phyloP scores from a whole-genome alignment of 2,797 vertebrate genomes.

The Paguma larvata region DNA sequence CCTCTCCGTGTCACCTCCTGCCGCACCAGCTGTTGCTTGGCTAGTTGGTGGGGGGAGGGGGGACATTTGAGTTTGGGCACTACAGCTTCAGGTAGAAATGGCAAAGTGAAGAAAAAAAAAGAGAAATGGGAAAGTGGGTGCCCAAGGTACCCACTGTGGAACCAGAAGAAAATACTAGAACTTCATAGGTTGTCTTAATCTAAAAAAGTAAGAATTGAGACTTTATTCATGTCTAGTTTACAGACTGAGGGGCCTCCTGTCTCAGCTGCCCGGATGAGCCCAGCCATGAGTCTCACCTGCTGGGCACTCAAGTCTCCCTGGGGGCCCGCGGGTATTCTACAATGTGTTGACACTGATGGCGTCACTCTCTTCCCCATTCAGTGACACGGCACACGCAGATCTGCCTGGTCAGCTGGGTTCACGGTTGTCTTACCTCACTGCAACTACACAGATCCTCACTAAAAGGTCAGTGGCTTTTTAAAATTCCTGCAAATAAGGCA shows the following conservation, averaged over 20 bases:
- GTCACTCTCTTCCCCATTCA: background rate
- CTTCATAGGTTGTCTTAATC: background rate
- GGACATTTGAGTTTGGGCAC: background rate
- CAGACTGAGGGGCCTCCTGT: background rate
- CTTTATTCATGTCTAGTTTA: background rate
- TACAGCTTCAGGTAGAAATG: background rate
- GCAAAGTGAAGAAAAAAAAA: background rate
- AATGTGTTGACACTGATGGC: fast-evolving
- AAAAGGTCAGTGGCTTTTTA: background rate
- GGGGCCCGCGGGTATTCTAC: background rate
- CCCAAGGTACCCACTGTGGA: background rate
- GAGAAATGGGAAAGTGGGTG: background rate
- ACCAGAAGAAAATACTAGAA: background rate
- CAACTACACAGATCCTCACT: background rate
- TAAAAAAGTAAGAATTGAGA: background rate
- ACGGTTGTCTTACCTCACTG: background rate
- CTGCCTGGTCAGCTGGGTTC: background rate
- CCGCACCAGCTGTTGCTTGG: background rate
- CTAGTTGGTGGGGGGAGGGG: background rate
- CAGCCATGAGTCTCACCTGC: background rate
- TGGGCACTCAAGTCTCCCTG: background rate
- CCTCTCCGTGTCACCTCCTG: background rate
- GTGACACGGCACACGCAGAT: fast-evolving
- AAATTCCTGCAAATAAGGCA: background rate
- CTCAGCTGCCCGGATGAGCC: background rate